Evolutionary conservation across 1,140 invertebrate genomes (phyloP).

Genomic region (Glossosoma conforme): DNA sequence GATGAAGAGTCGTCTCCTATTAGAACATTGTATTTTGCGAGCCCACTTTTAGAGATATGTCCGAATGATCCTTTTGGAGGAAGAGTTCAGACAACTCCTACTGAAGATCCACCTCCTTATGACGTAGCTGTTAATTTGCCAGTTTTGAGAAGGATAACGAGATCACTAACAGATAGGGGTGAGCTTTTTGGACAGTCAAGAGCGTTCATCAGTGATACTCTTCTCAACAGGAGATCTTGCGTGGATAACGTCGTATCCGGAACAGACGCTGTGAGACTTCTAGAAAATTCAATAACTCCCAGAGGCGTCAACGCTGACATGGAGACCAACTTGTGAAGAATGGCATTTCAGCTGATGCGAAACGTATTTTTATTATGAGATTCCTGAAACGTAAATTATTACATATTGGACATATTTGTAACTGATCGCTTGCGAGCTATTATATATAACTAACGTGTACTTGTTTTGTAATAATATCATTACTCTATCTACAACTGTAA

Average conservation of each 20-base stretch:
- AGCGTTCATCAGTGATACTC: slow-evolving; percentile 45
- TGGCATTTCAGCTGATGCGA: no score
- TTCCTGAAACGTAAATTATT: no score
- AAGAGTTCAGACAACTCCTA: slow-evolving; percentile 47
- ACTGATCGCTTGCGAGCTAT: no score
- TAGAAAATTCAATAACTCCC: slow-evolving; percentile 14
- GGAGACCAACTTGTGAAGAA: slow-evolving; percentile 31
- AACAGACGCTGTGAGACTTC: slow-evolving; percentile 24
- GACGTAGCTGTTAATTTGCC: slow-evolving; percentile 52
- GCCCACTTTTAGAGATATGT: slow-evolving; percentile 56
- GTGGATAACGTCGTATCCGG: slow-evolving; percentile 35
- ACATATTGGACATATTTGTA: no score
- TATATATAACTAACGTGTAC: no score
- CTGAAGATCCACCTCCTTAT: slow-evolving; percentile 46
- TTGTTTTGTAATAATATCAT: no score
- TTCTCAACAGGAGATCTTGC: slow-evolving; percentile 49
- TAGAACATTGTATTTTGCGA: slow-evolving; percentile 53
- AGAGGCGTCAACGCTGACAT: slow-evolving; percentile 17
- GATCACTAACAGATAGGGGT: slow-evolving; percentile 46
- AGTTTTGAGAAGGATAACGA: slow-evolving; percentile 47
- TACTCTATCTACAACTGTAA: no score
- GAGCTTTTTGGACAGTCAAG: slow-evolving; percentile 31
- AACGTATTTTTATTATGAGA: background rate
- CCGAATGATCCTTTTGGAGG: slow-evolving; percentile 58
- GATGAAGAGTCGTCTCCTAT: slow-evolving; percentile 38